These are phyloP conservation scores for Chymomyza costata DNA, from an alignment of 1,140 invertebrate genomes.

Conservation along the genomic window DNA sequence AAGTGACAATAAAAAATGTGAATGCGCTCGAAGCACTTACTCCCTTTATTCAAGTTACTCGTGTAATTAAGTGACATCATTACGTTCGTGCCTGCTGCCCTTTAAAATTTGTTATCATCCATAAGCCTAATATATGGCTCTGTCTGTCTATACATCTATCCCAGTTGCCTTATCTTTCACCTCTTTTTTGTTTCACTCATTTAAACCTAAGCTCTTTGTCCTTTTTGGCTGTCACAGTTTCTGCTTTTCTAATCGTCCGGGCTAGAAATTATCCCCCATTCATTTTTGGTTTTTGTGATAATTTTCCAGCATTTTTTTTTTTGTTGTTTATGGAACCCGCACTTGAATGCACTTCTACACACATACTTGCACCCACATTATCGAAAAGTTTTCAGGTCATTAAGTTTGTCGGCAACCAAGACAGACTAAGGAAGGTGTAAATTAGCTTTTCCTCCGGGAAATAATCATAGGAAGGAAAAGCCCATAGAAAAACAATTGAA, in stretches of 20 bases:
- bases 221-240: conserved; percentile 25
- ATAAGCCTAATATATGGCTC: conserved; percentile 28
- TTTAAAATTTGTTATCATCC: not conserved
- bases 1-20: too few relatives aligned
- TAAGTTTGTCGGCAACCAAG: conserved; percentile 54
- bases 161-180: conserved; percentile 31
- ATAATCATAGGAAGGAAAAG: conserved; percentile 17
- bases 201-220: conserved; percentile 18
- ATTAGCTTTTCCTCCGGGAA: conserved; percentile 25
- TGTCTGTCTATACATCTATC: too few relatives aligned
- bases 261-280: conserved; percentile 53
- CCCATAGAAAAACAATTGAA: conserved; percentile 67
- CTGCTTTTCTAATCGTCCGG: conserved; percentile 56
- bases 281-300: conserved; percentile 51
- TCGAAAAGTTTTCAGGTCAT: conserved; percentile 73
- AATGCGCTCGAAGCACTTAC: too few relatives aligned
- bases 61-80: too few relatives aligned
- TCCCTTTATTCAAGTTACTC: too few relatives aligned
- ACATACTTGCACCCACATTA: conserved; percentile 47
- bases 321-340: too few relatives aligned
- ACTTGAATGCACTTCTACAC: conserved; percentile 20
- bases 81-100: too few relatives aligned
- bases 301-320: too few relatives aligned
- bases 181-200: conserved; percentile 28
- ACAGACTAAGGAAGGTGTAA: conserved; percentile 23